Evolutionary conservation across 1,140 invertebrate species (phyloP).

Genomic region (Goniozus legneri): DNA sequence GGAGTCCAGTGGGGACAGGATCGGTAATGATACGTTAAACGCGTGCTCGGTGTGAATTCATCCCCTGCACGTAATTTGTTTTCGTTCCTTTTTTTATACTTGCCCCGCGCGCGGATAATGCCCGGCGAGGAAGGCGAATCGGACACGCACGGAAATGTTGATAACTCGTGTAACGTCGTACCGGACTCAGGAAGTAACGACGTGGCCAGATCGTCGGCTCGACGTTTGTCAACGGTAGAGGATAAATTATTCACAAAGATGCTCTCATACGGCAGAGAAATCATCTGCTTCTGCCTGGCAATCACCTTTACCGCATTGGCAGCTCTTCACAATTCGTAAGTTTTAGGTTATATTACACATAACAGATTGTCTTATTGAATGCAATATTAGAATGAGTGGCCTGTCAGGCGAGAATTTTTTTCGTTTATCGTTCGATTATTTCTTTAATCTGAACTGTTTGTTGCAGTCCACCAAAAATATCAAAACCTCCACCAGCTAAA

Average conservation of each 20-base stretch:
- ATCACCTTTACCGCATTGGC: slow-evolving; percentile 51
- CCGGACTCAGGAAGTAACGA: slow-evolving; percentile 36
- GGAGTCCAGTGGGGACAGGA: too few relatives aligned
- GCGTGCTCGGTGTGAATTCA: too few relatives aligned
- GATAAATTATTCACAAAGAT: slow-evolving; percentile 41
- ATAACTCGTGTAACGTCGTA: slow-evolving; percentile 27
- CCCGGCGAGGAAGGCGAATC: slow-evolving; percentile 27
- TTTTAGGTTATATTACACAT: slow-evolving; percentile 29
- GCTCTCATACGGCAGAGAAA: slow-evolving; percentile 47
- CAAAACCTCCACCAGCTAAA: slow-evolving; percentile 61
- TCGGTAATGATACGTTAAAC: too few relatives aligned
- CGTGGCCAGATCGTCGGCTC: slow-evolving; percentile 36
- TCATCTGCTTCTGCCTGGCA: slow-evolving; percentile 47
- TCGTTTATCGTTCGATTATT: slow-evolving; percentile 1
- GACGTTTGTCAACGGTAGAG: slow-evolving; percentile 20
- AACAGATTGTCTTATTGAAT: too few relatives aligned
- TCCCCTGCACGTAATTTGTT: too few relatives aligned
- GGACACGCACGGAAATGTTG: slow-evolving; percentile 34
- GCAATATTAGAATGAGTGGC: too few relatives aligned
- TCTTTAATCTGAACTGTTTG: slow-evolving; percentile 12
- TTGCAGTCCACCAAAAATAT: slow-evolving; percentile 64
- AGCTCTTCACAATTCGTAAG: slow-evolving; percentile 53
- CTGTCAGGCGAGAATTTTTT: too few relatives aligned
- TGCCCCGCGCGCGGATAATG: too few relatives aligned
- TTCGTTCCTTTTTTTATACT: too few relatives aligned